Evolutionary conservation across 2,113 vertebrate genomes (phyloP), one percentile per base, ranked within the genome.

Genomic region (Atlantisia rogersi): DNA sequence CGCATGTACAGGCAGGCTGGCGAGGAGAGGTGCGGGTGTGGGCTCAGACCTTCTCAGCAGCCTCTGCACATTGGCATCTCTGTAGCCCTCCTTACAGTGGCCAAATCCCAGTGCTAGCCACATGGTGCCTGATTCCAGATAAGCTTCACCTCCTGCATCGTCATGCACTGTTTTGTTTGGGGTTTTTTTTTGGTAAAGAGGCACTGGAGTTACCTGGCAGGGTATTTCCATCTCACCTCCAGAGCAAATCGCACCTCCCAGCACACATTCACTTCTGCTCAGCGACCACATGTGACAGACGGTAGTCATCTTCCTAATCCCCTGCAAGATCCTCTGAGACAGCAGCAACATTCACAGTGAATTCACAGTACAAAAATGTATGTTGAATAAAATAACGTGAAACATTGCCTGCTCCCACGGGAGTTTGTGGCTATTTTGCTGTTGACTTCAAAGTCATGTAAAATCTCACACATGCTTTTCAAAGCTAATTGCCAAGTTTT

Each of bases 401-500:
- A 76, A 52, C 22, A 59, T 15, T 84, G 14, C 69, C 53, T 80
- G 39, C 10, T 42, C 35, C 39, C 85, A 64, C 10, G 28, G 74
- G 29, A 76, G 15, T 42, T 94, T 16, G 20, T 28, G 50, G 24
- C 20, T 88, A 58, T 86, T 90, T 53, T 69, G 48, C 20, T 64
- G 12, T 31, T 81, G 21, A 84, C 19, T 81, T 86, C 6, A 89
- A 92, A 86, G 78, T 83, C 7, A 59, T 58, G 24, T n/a, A 62
- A 26, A 74, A 80, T 83, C 92, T 37, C 22, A 81, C 15, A 4
- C 22, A 52, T 32, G 31, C 19, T 81, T 58, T 91, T 91, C 81
- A 69, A 81, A 84, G 19, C 6, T 70, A 83, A 70, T 55, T 67
- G 46, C n/a, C 94, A 95, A 55, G 5, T 78, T 89, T 81, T 78